Evolutionary conservation across 2,797 vertebrate species (phyloP).

Genomic region (Myotis vivesi): DNA sequence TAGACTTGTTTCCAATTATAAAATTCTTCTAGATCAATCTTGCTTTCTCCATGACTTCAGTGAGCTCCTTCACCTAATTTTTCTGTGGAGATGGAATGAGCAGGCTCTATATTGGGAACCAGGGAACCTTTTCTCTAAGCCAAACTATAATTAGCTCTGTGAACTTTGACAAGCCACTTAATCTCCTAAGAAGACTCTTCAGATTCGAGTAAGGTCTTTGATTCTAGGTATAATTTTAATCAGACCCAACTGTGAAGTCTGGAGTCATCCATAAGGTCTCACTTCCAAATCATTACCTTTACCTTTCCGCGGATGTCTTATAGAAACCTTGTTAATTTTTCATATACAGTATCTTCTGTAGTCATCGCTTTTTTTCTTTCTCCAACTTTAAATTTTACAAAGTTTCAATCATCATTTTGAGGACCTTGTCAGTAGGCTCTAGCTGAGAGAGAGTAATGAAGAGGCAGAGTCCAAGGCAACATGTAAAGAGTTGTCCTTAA

Average conservation of each 20-base stretch:
- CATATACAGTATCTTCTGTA: neutral
- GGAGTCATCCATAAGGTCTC: neutral
- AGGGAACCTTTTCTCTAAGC: constrained; percentile 32
- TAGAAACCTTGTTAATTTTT: neutral
- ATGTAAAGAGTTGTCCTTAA: neutral
- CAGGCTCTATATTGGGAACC: constrained; percentile 20
- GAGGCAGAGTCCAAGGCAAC: neutral
- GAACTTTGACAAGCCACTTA: constrained; percentile 49
- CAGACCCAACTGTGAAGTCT: neutral
- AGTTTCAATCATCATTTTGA: neutral
- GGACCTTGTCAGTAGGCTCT: neutral
- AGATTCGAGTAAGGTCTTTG: constrained; percentile 29
- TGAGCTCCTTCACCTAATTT: neutral
- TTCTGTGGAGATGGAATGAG: neutral
- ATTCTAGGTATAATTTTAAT: constrained; percentile 14
- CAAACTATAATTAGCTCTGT: constrained; percentile 33
- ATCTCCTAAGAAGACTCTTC: constrained; percentile 33
- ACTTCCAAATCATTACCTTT: neutral
- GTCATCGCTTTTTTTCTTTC: neutral
- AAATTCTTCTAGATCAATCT: constrained; percentile 40
- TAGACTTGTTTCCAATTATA: constrained; percentile 5
- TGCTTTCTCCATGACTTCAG: neutral
- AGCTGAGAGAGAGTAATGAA: neutral
- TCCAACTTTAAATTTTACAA: neutral
- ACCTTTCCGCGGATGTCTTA: neutral